Base-by-base conservation (phyloP, 2,113 vertebrate species). In the Platichthys stellatus region DNA sequence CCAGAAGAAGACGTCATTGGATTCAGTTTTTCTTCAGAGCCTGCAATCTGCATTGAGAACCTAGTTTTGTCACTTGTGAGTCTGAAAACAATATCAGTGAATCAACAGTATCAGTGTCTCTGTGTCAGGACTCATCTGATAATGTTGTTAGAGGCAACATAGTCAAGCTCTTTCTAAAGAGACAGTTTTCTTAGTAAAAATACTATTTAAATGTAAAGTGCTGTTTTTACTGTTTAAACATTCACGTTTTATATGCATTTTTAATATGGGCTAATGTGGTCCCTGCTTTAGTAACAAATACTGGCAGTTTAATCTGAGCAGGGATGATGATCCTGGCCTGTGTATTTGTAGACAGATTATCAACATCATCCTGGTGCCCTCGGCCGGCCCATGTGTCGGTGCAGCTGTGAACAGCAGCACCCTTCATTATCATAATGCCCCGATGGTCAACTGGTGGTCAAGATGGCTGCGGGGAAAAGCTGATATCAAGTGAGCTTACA, bases 261-360 rank as follows among this genome's bases (percentile, higher is more conserved):
- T 81, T 63, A 76, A 69, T 75, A 71, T 56, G 35, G 21, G 51
- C 54, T 84, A 80, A 81, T 77, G 58, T 69, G 73, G 51, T 21
- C 24, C 59, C 31, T 77, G 69, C 77, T 72, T 81, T 63, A 51
- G 54, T 56, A 69, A 85, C 72, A 83, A 76, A 84, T 78, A 74
- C 69, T 2, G 38, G 5, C 59, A 64, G 60, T 89, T 87, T 90
- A 90, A 92, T 90, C 89, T 81, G 76, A 83, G 69, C 43, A 21
- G 51, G 62, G 77, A 89, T 63, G 81, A 26, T 84, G 69, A 86
- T 62, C 80, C 59, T 82, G 67, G 60, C 76, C 71, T 81, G 56
- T 80, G 68, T 84, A 82, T 88, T 76, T 76, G 78, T 56, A 76
- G 58, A 80, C 85, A 90, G 90, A 91, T 93, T 92, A 93, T 76